Base-by-base conservation (phyloP, 2,888 invertebrate genomes). In the Dromius quadrimaculatus region DNA sequence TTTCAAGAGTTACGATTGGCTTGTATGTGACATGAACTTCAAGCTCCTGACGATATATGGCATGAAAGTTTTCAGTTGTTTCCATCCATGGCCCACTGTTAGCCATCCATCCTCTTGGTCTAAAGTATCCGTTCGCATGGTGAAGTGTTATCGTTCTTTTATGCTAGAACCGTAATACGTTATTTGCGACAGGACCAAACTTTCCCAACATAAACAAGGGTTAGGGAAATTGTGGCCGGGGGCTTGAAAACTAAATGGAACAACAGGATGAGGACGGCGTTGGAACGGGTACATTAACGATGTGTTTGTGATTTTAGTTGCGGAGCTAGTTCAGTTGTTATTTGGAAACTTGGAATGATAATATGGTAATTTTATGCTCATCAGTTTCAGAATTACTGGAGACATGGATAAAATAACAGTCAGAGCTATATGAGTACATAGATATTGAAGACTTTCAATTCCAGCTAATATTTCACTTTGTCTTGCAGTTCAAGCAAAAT, bases 111-210 rank as follows among this genome's bases (percentile, higher is more conserved):
- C 54, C 54, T 28, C 54, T 54, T 19, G 41, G 34, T n/a, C 45
- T 32, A 63, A 63, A 63, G 63, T 63, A 63, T 63, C 63, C 64
- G 19, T 50, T 64, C 64, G 64, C 64, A 64, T 64, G 64, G 64
- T 64, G 64, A 66, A 66, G 54, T 66, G 66, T 66, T 66, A 66
- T 66, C 34, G 54, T 57, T 66, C 66, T 66, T 66, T 66, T 66
- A 57, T 66, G 41, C 54, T 23, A 57, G 50, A 57, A 66, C 66
- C 66, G 66, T 66, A 66, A 66, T 66, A 66, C 38, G 66, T 66
- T 66, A 66, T 66, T 66, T 66, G 66, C 54, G 57, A 54, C 38
- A 41, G 66, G 66, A 5, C 45, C 20, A 22, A 57, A 57, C 15
- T 57, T 66, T 66, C 54, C 41, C 17, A 66, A 66, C 66, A 66